These are phyloP conservation scores for Stenopsyche tienmushanensis DNA, from an alignment of 1,140 invertebrate species.

Conservation along the genomic window DNA sequence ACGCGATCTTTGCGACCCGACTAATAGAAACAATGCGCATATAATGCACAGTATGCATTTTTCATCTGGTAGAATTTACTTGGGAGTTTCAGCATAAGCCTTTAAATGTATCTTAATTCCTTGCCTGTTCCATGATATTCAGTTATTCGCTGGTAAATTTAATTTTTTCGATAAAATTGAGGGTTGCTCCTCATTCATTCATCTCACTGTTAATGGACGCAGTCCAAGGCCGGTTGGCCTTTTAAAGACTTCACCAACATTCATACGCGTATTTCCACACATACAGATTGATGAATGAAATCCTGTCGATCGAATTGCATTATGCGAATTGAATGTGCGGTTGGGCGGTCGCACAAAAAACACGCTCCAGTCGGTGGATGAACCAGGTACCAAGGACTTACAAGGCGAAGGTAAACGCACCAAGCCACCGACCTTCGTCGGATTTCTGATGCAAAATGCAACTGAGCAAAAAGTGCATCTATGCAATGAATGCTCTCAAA, in stretches of 20 bases:
- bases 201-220: no score
- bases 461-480: neutral
- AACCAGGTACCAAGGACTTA: neutral
- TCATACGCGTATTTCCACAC: no score
- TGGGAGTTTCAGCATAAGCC: no score
- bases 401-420: constrained; percentile 2
- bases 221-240: no score
- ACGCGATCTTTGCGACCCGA: no score
- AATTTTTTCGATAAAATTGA: no score
- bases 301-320: neutral
- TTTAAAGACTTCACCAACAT: no score
- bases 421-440: neutral
- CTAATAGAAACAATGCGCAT: constrained; percentile 28
- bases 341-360: neutral
- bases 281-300: constrained; percentile 2
- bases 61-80: no score
- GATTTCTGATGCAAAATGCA: neutral
- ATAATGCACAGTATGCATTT: neutral
- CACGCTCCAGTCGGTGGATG: neutral
- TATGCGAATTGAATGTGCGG: neutral
- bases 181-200: no score
- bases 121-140: no score
- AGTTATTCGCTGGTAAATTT: no score
- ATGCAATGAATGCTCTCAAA: neutral
- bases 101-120: no score